phyloP scores from a whole-genome alignment of 2,113 vertebrate genomes.

The Corvus hawaiiensis region DNA sequence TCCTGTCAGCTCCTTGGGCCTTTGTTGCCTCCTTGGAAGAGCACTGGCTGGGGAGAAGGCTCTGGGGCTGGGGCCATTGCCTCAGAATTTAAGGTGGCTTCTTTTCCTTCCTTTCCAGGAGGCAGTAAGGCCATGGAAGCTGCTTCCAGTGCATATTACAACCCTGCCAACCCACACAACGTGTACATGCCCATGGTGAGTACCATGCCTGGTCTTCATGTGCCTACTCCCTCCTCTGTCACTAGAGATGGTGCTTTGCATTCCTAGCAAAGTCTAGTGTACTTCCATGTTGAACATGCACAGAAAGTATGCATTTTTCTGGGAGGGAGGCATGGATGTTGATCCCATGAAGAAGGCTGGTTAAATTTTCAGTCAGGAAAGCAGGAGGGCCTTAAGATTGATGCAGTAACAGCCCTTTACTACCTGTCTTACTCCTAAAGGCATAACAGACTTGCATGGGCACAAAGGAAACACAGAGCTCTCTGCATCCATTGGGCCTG shows the following conservation, averaged over 20 bases:
- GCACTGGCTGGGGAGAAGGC: not conserved
- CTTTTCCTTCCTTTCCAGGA: slow-evolving; percentile 52
- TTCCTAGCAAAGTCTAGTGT: not conserved
- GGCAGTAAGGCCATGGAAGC: slow-evolving; percentile 82
- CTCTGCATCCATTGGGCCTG: not conserved
- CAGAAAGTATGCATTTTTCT: not conserved
- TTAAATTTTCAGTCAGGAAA: not conserved
- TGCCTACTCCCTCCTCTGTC: not conserved
- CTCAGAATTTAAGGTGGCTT: not conserved
- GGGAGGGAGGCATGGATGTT: not conserved
- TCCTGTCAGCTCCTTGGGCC: not conserved
- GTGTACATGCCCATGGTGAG: slow-evolving; percentile 92
- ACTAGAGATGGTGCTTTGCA: not conserved
- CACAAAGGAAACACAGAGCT: not conserved
- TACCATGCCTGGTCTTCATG: not conserved
- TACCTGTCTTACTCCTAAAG: not conserved
- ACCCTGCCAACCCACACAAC: slow-evolving; percentile 86
- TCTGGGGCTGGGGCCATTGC: not conserved
- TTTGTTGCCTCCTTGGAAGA: not conserved
- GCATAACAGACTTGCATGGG: not conserved
- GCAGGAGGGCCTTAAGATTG: not conserved
- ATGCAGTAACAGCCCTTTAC: not conserved
- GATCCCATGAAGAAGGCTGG: not conserved
- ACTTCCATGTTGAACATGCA: not conserved
- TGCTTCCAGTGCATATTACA: slow-evolving; percentile 84